Evolutionary conservation across 1,140 invertebrate genomes (phyloP).

Genomic region (Acromyrmex echinatior): DNA sequence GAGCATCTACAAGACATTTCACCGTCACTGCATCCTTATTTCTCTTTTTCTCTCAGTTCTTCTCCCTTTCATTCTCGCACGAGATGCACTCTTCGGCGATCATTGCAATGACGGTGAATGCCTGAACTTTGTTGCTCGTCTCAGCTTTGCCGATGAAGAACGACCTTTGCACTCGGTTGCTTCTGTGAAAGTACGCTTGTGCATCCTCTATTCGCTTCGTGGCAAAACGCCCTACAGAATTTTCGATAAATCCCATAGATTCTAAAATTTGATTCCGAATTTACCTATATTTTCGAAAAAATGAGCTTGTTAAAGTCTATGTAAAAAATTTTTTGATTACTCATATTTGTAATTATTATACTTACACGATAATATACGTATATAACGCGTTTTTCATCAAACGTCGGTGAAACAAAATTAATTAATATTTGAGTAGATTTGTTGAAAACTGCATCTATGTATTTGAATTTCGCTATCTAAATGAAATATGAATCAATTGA

Average conservation of each 20-base stretch:
- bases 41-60: background rate
- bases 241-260: background rate
- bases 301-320: background rate
- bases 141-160: slow-evolving; percentile 72
- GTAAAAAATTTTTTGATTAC: background rate
- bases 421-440: background rate
- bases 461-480: slow-evolving; percentile 9
- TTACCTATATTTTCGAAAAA: background rate
- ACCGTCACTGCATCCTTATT: slow-evolving; percentile 16
- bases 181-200: slow-evolving; percentile 75
- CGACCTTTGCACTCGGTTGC: slow-evolving; percentile 74
- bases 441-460: background rate
- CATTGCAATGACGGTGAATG: slow-evolving; percentile 77
- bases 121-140: slow-evolving; percentile 80
- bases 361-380: background rate
- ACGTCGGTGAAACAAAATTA: background rate
- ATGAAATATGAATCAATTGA: slow-evolving; percentile 2
- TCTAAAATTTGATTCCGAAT: background rate
- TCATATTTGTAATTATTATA: background rate
- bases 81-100: slow-evolving; percentile 53
- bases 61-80: slow-evolving; percentile 21
- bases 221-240: background rate
- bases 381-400: background rate
- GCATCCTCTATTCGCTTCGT: slow-evolving; percentile 35
- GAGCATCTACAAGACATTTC: slow-evolving; percentile 25